A percentile compares a stretch with the other conserved stretches of the same genome.
These are phyloP conservation scores for Dicerorhinus sumatrensis DNA, from an alignment of 2,113 vertebrate species.

Conservation along the genomic window DNA sequence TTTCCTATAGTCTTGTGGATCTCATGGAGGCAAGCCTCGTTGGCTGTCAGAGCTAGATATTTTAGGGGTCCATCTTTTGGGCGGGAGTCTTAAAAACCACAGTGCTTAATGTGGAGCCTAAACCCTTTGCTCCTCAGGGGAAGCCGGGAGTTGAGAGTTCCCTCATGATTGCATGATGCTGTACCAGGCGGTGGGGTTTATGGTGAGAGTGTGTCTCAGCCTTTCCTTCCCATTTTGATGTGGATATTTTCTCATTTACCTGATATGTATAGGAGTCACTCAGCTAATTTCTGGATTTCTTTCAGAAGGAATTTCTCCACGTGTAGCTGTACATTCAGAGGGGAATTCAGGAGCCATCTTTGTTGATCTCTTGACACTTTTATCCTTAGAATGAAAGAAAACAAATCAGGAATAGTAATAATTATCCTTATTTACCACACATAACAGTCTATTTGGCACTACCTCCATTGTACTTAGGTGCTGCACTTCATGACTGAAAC, in stretches of 20 bases:
- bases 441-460: background rate
- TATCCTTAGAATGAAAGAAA: slow-evolving; percentile 12
- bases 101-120: background rate
- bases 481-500: background rate
- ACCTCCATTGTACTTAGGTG: background rate
- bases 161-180: background rate
- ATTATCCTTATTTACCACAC: background rate
- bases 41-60: background rate
- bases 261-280: background rate
- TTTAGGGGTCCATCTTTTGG: background rate
- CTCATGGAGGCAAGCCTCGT: background rate
- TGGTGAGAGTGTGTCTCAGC: background rate
- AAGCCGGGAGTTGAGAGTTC: background rate
- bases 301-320: background rate
- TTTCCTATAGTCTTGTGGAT: background rate
- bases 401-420: background rate
- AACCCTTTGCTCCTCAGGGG: background rate
- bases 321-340: background rate
- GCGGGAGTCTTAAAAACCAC: background rate
- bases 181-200: no score
- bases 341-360: background rate
- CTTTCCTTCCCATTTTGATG: background rate
- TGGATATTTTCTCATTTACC: background rate
- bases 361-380: background rate
- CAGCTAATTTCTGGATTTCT: background rate